A percentile compares a stretch with the other conserved stretches of the same genome.
Evolutionary conservation across 1,140 invertebrate genomes (phyloP).

Genomic region (Magallana ariakensis): DNA sequence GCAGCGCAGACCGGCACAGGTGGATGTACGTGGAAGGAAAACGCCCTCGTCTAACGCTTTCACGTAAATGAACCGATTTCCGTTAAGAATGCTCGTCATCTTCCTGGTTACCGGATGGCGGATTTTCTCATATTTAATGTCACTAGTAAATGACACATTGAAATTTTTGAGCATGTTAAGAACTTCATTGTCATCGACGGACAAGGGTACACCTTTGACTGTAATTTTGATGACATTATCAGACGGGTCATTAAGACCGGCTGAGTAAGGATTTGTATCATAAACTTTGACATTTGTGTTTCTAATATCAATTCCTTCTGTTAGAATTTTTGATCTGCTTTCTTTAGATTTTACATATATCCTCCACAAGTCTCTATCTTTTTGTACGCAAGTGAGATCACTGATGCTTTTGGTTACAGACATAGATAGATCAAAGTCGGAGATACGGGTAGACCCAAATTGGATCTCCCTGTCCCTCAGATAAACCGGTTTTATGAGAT

Average conservation of each 20-base stretch:
- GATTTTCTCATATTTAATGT: no score
- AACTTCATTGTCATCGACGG: not conserved
- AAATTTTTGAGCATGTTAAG: not conserved
- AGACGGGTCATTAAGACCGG: no score
- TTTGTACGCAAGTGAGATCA: not conserved
- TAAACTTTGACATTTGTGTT: slow-evolving; percentile 4
- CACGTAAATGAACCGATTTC: not conserved
- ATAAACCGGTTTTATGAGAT: not conserved
- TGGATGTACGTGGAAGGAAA: not conserved
- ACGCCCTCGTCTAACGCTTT: not conserved
- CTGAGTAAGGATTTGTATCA: slow-evolving; percentile 4
- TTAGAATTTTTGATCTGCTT: not conserved
- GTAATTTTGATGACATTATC: no score
- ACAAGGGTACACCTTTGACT: not conserved
- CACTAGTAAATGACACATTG: not conserved
- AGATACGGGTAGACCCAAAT: not conserved
- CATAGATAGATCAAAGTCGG: not conserved
- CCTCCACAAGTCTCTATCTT: not conserved
- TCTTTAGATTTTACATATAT: not conserved
- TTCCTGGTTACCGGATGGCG: not conserved
- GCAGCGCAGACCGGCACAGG: not conserved
- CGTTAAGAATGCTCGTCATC: not conserved
- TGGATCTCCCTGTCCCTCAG: not conserved
- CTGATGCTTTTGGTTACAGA: not conserved
- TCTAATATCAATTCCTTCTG: not conserved